Evolutionary conservation across 2,113 vertebrate species (phyloP), one percentile per base, ranked within the genome.

Genomic region (Anhinga rufa): DNA sequence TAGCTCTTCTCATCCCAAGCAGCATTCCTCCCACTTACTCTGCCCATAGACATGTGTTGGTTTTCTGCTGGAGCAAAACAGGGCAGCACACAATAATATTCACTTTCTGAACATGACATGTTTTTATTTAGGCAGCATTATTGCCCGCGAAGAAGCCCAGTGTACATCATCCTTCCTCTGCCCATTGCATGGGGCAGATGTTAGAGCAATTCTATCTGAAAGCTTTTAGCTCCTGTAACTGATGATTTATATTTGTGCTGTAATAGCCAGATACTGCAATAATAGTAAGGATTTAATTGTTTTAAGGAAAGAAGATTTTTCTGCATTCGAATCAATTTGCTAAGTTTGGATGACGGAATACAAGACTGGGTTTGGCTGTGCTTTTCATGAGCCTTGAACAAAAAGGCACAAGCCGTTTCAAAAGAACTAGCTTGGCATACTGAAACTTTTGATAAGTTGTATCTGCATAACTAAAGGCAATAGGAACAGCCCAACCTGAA

Each of bases 401-500:
- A 78, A 90, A 86, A 81, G 24, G 65, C 54, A 26, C 42, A 60
- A 87, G 16, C 2, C 7, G 18, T 77, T 92, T 92, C 25, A n/a
- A 14, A 87, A 89, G 54, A 69, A 24, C 64, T 22, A 66, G 12
- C 71, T 65, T 52, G 75, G 72, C 79, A 70, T 10, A 24, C 44
- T 66, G 10, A 83, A 96, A 96, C 85, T 94, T 91, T 57, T 71
- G 66, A 57, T 86, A 90, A 69, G 75, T 25, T 38, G 62, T 78
- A 94, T 71, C 95, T 91, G 82, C 70, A 17, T 74, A 91, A 86
- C 84, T 68, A 60, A 70, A 24, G 2, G 76, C 84, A 83, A 52
- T 29, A 80, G 78, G 54, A 94, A 12, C 87, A 95, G 93, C 75
- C 91, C 90, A 94, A 96, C 87, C 95, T 88, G 96, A 95, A 96